Conservation (phyloP, 2,113 vertebrate genomes). For the Cisticola juncidis region DNA sequence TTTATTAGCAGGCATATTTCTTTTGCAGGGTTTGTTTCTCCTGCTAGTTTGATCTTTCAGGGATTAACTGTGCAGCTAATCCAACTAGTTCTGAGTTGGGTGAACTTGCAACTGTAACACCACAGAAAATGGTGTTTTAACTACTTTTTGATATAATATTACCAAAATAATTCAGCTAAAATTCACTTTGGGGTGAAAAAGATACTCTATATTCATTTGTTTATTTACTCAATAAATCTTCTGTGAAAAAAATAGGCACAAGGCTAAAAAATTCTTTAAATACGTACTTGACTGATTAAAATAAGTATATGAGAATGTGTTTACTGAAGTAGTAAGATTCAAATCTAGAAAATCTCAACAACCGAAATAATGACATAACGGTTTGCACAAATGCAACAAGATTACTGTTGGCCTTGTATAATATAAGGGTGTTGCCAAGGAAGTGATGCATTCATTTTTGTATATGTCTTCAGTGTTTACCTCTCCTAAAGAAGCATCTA, state of each 20-base stretch:
- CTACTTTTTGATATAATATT: background rate
- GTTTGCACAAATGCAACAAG: background rate
- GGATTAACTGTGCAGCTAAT: slow-evolving; percentile 10
- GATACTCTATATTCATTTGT: background rate
- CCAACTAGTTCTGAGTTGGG: background rate
- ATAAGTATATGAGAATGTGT: background rate
- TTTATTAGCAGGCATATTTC: background rate
- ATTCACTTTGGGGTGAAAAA: background rate
- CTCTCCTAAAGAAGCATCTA: slow-evolving; percentile 65
- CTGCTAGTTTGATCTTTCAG: background rate
- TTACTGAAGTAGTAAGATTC: background rate
- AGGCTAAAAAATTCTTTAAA: background rate
- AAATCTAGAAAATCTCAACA: background rate
- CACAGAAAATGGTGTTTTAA: background rate
- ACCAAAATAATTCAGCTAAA: background rate
- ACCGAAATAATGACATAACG: background rate
- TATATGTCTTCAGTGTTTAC: slow-evolving; percentile 69
- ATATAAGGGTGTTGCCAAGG: slow-evolving; percentile 22
- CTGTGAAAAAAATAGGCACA: background rate
- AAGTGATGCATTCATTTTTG: slow-evolving; percentile 48
- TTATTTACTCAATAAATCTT: background rate
- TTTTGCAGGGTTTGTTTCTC: background rate
- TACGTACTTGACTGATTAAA: background rate
- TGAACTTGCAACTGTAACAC: background rate
- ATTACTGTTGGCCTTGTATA: background rate